Conservation (phyloP, 2,888 invertebrate species). For the Cryptocephalus moraei region DNA sequence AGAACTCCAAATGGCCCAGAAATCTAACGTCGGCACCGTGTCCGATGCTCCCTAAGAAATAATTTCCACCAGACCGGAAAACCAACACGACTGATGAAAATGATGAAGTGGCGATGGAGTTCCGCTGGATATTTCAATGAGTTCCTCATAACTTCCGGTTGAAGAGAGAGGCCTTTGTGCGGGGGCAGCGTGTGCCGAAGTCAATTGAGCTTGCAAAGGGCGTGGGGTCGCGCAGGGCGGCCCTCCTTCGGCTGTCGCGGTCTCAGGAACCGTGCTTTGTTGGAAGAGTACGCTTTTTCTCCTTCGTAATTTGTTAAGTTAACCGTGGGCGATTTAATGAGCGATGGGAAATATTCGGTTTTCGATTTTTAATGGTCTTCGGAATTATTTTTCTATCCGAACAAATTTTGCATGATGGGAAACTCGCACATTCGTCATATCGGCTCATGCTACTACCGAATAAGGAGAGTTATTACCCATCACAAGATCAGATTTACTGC, state of each 20-base stretch:
- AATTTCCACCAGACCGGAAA: constrained; percentile 18
- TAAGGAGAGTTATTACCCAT: no score
- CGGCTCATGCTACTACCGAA: no score
- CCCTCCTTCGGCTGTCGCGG: constrained; percentile 1
- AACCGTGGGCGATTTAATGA: constrained; percentile 23
- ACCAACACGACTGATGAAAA: constrained; percentile 22
- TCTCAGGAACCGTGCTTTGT: constrained; percentile 30
- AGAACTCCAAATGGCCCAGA: no score
- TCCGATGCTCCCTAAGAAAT: no score
- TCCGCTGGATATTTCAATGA: constrained; percentile 38
- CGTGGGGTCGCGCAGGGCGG: constrained; percentile 10
- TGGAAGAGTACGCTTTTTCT: constrained; percentile 20
- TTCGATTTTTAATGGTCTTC: no score
- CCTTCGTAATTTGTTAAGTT: constrained; percentile 11
- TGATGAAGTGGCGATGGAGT: constrained; percentile 31
- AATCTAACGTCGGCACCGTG: no score
- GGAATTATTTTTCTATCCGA: no score
- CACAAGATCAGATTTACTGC: no score
- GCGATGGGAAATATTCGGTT: background rate
- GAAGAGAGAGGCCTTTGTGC: constrained; percentile 25
- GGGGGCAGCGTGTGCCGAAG: background rate
- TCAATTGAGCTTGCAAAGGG: constrained; percentile 27
- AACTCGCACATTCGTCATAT: no score
- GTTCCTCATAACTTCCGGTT: constrained; percentile 38
- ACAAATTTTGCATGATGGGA: no score